Percentiles rank a stretch among this genome's conserved stretches.
Conservation (phyloP, 2,113 vertebrate species). For the Albula glossodonta region DNA sequence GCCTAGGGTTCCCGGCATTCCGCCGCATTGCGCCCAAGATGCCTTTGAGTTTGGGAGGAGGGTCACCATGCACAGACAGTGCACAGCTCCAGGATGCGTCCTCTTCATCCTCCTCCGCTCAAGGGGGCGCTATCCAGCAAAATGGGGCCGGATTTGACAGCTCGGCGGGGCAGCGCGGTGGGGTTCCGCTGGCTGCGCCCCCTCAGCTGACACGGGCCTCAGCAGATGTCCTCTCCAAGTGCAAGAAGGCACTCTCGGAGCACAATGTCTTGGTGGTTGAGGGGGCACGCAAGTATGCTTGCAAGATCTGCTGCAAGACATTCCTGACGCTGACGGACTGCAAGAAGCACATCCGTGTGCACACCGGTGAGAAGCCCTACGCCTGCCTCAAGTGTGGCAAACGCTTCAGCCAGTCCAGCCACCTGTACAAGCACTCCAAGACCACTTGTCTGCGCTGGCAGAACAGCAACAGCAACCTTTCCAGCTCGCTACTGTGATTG, state of each 20-base stretch:
- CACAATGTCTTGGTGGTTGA: constrained; percentile 96
- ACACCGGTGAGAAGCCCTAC: constrained; percentile 94
- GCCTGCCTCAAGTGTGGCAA: constrained; percentile 97
- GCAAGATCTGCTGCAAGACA: constrained; percentile 98
- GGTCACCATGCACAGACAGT: constrained; percentile 67
- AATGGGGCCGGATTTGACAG: constrained; percentile 69
- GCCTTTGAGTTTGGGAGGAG: constrained; percentile 64
- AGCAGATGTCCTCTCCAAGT: constrained; percentile 93
- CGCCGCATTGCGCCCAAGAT: constrained; percentile 93
- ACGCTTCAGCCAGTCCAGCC: constrained; percentile 95
- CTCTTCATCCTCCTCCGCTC: constrained; percentile 62
- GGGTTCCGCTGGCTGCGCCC: constrained; percentile 58
- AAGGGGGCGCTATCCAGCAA: constrained; percentile 73
- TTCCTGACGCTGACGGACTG: constrained; percentile 96
- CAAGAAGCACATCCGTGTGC: constrained; percentile 97
- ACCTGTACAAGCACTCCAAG: constrained; percentile 97
- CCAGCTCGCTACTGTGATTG: constrained; percentile 81
- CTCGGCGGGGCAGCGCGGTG: constrained; percentile 68
- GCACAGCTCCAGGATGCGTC: constrained; percentile 78
- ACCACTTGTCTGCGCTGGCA: constrained; percentile 97
- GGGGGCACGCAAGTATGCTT: constrained; percentile 94
- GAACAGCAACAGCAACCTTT: constrained; percentile 79
- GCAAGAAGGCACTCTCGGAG: constrained; percentile 96
- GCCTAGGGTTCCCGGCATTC: constrained; percentile 78
- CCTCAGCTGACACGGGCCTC: constrained; percentile 91